Conservation (phyloP, 1,140 invertebrate genomes). For the Drosophila sucinea region DNA sequence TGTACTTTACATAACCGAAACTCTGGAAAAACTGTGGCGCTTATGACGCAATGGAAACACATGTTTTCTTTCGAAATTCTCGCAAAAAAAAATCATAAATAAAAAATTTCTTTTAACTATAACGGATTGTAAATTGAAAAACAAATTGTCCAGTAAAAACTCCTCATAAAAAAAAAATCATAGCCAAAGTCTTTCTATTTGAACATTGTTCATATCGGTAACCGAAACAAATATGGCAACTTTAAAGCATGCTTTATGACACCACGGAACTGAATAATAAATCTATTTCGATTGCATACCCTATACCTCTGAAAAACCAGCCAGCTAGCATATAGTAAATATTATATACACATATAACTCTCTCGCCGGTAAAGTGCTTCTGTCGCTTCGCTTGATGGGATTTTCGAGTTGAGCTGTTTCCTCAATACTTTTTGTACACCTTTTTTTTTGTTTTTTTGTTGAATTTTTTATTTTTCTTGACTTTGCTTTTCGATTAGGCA, state of each 20-base stretch:
- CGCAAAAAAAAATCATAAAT: too few species aligned
- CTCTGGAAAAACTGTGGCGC: too few species aligned
- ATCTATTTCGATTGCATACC: conserved; percentile 2
- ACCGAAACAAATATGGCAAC: conserved; percentile 1
- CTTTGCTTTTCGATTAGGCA: conserved; percentile 38
- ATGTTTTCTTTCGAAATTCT: too few species aligned
- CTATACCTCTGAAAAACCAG: not conserved
- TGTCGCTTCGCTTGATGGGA: conserved; percentile 35
- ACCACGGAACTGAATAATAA: not conserved
- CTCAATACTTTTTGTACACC: conserved; percentile 58
- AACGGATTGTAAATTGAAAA: too few species aligned
- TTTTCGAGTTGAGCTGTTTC: conserved; percentile 26
- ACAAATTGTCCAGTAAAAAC: too few species aligned
- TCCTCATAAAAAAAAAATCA: not conserved
- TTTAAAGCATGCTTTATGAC: conserved; percentile 3
- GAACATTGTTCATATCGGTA: not conserved
- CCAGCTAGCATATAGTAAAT: conserved; percentile 9
- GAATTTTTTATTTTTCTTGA: not conserved
- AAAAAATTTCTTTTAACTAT: too few species aligned
- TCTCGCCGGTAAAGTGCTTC: conserved; percentile 16
- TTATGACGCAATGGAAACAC: too few species aligned
- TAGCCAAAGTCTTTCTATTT: too few species aligned
- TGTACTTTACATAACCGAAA: too few species aligned
- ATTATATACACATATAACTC: conserved; percentile 34
- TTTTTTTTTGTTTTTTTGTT: conserved; percentile 30